phyloP scores from a whole-genome alignment of 2,888 invertebrate species.

The Beris morrisii region DNA sequence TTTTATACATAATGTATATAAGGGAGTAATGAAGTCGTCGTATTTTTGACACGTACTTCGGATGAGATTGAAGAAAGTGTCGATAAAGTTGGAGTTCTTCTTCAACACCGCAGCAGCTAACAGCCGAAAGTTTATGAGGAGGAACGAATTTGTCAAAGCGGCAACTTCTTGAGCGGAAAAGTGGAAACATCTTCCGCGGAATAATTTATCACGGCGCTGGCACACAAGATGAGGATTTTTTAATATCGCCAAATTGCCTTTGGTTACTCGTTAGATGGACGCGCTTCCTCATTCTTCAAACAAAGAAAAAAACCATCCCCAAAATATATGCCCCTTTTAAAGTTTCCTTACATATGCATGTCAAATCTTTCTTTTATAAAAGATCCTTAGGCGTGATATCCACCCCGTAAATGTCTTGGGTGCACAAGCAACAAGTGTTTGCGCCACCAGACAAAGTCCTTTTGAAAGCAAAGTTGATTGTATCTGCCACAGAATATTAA shows the following conservation, averaged over 20 bases:
- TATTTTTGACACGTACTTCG: constrained; percentile 35
- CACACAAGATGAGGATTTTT: no score
- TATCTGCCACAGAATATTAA: no score
- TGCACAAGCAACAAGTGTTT: constrained; percentile 27
- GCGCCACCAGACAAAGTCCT: constrained; percentile 7
- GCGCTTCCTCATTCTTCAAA: no score
- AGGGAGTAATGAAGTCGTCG: constrained; percentile 36
- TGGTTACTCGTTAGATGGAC: no score
- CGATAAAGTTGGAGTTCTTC: constrained; percentile 25
- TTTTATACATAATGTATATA: constrained; percentile 23
- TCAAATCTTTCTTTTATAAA: constrained; percentile 5
- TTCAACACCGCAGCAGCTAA: constrained; percentile 4
- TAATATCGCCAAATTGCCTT: no score
- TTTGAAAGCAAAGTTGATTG: not conserved
- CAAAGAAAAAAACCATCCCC: no score
- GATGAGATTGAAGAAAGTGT: constrained; percentile 26
- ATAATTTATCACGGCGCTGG: no score
- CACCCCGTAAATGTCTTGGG: not conserved
- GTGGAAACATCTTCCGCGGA: no score
- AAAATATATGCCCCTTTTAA: not conserved
- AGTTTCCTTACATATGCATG: constrained; percentile 15
- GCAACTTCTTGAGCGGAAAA: constrained; percentile 14
- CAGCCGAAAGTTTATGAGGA: constrained; percentile 13
- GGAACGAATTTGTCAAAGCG: constrained; percentile 28
- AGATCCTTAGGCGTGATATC: constrained; percentile 1